phyloP scores from a whole-genome alignment of 2,113 vertebrate genomes.

The Chamaetylas fuelleborni region DNA sequence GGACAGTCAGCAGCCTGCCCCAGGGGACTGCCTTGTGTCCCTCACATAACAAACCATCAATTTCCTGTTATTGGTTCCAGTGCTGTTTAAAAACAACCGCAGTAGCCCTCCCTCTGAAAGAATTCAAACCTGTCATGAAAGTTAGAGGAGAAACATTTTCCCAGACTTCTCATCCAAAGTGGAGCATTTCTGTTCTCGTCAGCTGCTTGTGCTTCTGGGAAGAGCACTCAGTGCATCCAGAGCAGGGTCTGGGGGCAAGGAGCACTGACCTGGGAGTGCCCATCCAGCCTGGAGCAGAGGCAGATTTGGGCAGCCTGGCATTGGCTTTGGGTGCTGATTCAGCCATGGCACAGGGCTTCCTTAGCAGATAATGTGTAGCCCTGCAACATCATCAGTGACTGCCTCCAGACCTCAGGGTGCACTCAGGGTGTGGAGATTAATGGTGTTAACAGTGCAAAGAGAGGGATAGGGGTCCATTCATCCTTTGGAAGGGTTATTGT shows the following conservation, averaged over 20 bases:
- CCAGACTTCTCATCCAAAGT: not conserved
- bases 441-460: not conserved
- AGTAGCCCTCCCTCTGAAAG: not conserved
- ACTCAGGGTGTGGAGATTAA: fast-evolving
- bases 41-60: not conserved
- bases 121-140: conserved; percentile 33
- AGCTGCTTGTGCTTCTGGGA: not conserved
- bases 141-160: conserved; percentile 14
- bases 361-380: not conserved
- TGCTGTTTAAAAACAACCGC: not conserved
- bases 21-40: not conserved
- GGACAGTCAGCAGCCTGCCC: not conserved
- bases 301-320: not conserved
- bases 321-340: not conserved
- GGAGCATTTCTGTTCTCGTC: fast-evolving
- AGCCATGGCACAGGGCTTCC: fast-evolving
- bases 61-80: conserved; percentile 55
- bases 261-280: not conserved
- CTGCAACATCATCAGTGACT: fast-evolving
- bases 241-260: not conserved
- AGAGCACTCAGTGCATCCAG: fast-evolving
- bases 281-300: not conserved
- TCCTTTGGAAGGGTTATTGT: not conserved
- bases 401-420: not conserved
- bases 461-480: no score